These are phyloP conservation scores for Leiothrix lutea DNA, from an alignment of 2,113 vertebrate genomes.

Conservation along the genomic window DNA sequence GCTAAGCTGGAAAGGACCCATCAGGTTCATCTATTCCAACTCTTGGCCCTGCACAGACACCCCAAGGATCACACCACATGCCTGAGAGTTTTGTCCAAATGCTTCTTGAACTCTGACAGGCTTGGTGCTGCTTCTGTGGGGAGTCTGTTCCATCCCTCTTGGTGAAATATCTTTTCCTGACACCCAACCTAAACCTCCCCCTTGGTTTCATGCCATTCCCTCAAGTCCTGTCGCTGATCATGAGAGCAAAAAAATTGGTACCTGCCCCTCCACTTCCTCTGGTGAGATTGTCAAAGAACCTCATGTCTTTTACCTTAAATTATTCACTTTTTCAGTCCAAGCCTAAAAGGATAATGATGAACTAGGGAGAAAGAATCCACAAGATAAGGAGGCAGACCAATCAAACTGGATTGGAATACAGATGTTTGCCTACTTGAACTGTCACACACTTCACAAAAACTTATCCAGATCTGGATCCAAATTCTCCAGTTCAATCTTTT, in stretches of 20 bases:
- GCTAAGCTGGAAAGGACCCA: background rate
- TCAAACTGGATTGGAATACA: background rate
- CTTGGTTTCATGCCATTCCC: rapidly evolving
- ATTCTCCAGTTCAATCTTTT: background rate
- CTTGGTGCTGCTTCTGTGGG: background rate
- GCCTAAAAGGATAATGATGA: background rate
- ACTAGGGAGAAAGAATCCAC: background rate
- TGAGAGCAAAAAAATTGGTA: rapidly evolving
- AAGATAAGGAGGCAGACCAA: background rate
- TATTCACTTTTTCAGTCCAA: background rate
- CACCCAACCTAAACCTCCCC: background rate
- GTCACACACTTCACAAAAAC: background rate
- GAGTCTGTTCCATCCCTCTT: background rate
- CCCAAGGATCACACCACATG: background rate
- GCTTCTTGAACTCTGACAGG: background rate
- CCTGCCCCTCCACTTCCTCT: background rate
- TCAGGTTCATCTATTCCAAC: background rate
- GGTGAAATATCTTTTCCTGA: background rate
- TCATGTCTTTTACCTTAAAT: background rate
- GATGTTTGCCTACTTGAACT: background rate
- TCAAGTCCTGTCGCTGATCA: rapidly evolving
- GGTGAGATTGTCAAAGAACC: background rate
- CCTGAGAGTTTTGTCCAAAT: background rate
- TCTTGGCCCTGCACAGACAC: background rate
- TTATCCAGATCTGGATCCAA: background rate